Base-by-base conservation (phyloP, 2,888 invertebrate genomes). In the Globia sparganii region DNA sequence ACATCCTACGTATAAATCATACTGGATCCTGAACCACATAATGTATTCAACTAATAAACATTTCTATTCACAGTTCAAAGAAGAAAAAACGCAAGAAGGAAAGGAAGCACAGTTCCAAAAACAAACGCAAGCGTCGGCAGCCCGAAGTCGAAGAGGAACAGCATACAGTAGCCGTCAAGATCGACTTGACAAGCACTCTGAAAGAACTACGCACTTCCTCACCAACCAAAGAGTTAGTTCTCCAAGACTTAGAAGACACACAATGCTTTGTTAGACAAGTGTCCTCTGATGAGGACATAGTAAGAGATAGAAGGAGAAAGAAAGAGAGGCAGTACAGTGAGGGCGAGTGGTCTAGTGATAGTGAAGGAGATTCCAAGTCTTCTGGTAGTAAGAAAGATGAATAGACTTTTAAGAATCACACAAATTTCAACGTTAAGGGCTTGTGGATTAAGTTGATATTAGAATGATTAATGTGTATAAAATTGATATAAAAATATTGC, bases 291-390 rank as follows among this genome's bases (percentile, higher is more conserved):
- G 93, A 93, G 2, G 93, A 92, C 18, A 86, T 87, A 37, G 88
- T 80, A 61, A 88, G 83, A 71, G 77, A 80, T 53, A 83, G 87
- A 84, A 90, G 81, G 85, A 92, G 89, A 86, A 94, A 91, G 85
- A 92, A 87, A 81, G 93, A 89, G n/a, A 95, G 93, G 88, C 72
- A 95, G 82, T 96, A 96, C 78, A 96, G 96, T 66, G 96, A 96
- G 78, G 96, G 96, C 18, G 96, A 96, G 91, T 96, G 96, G 96
- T 96, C 96, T 1, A 96, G 95, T 80, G 96, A 96, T 72, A 95
- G 93, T 66, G 94, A 93, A 59, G 93, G 86, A 0, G 94, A 94
- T 75, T 96, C 96, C 0, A 88, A 82, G 15, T 90, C 93, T 2
- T 89, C 90, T 9, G 79, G 15, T 0, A 91, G 90, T 74, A 80